These are phyloP conservation scores for Koerneria pararmatus DNA, from an alignment of 2,888 invertebrate genomes.

Conservation along the genomic window DNA sequence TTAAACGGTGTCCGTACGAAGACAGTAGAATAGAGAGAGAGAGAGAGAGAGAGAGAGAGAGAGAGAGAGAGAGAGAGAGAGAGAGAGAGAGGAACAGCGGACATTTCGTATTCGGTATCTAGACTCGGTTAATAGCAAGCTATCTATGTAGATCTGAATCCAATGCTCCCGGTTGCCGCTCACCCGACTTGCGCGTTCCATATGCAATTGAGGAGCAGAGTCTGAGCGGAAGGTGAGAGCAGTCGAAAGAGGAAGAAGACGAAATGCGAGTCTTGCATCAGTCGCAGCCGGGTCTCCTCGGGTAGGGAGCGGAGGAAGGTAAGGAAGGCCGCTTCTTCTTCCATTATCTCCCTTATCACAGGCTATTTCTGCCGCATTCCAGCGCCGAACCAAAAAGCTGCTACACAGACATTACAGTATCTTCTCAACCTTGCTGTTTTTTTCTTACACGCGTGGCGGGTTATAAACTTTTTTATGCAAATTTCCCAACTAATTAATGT, in stretches of 20 bases:
- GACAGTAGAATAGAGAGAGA: too few species aligned
- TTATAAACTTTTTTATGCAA: too few species aligned
- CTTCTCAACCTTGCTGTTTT: too few species aligned
- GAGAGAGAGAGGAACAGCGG: too few species aligned
- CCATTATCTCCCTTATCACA: neutral
- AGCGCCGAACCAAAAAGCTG: neutral
- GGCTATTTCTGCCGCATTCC: neutral
- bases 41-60: too few species aligned
- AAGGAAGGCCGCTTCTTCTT: neutral
- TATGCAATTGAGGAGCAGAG: constrained; percentile 1
- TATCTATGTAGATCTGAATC: neutral
- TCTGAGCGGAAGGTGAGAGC: constrained; percentile 7
- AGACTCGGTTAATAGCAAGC: constrained; percentile 17
- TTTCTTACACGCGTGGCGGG: too few species aligned
- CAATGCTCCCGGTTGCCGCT: neutral
- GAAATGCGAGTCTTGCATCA: neutral
- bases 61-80: too few species aligned
- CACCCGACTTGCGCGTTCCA: constrained; percentile 12
- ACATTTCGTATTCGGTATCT: too few species aligned
- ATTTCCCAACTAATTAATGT: too few species aligned
- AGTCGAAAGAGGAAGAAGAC: constrained; percentile 15
- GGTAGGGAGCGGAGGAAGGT: neutral
- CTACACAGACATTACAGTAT: too few species aligned
- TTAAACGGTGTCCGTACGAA: too few species aligned
- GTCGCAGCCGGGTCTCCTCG: neutral